Evolutionary conservation across 2,797 vertebrate genomes (phyloP).

Genomic region (Pseudocheirus occidentalis): DNA sequence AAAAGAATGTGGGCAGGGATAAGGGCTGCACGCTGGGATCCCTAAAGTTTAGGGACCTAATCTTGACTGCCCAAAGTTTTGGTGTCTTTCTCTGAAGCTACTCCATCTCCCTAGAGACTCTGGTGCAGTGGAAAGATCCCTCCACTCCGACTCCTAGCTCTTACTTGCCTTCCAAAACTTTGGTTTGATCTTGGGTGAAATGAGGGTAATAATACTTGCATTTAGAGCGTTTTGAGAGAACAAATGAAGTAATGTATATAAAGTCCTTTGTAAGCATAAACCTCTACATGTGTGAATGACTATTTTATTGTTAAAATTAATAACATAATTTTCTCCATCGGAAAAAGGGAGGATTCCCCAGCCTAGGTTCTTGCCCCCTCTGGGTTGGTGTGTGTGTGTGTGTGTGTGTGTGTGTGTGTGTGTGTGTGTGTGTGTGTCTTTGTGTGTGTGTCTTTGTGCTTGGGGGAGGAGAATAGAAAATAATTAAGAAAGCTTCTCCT

Average conservation of each 20-base stretch:
- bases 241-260: not conserved
- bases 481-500: not conserved
- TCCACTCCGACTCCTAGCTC: not conserved
- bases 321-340: not conserved
- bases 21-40: not conserved
- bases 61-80: not conserved
- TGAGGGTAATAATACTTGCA: not conserved
- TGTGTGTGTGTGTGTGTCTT: not conserved
- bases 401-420: not conserved
- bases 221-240: not conserved
- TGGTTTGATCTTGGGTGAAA: not conserved
- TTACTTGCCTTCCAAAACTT: not conserved
- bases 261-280: not conserved
- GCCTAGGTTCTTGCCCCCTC: conserved; percentile 35
- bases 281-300: not conserved
- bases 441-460: not conserved
- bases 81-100: not conserved
- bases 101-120: not conserved
- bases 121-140: not conserved
- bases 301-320: not conserved
- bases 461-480: not conserved
- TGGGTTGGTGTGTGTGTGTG: not conserved
- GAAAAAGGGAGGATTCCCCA: not conserved
- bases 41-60: not conserved
- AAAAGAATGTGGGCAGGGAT: conserved; percentile 72